Evolutionary conservation across 1,140 invertebrate species (phyloP).

Genomic region (Contarinia nasturtii): DNA sequence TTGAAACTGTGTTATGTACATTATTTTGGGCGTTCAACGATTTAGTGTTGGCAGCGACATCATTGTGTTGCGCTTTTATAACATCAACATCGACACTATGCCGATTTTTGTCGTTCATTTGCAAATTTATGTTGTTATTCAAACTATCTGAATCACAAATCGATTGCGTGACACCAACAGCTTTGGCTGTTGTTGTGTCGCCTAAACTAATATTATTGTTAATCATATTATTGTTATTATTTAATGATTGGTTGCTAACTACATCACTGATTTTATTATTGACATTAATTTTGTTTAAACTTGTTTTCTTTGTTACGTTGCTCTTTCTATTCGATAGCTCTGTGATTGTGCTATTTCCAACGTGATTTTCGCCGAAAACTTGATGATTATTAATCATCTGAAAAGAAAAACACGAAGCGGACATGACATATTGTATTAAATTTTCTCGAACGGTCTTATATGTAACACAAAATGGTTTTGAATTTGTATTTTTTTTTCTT

Average conservation of each 20-base stretch:
- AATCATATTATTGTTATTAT: neutral
- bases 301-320: neutral
- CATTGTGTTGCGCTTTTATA: neutral
- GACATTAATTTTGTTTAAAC: neutral
- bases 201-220: neutral
- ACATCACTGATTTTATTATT: neutral
- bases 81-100: neutral
- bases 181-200: neutral
- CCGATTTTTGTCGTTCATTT: neutral
- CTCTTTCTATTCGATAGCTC: neutral
- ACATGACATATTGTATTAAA: no score
- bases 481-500: no score
- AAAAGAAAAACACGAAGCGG: no score
- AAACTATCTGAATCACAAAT: no score
- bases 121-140: no score
- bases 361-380: neutral
- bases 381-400: neutral
- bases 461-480: no score
- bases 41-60: neutral
- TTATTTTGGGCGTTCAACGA: neutral
- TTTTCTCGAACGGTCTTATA: no score
- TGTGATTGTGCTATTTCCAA: neutral
- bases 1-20: neutral
- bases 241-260: neutral
- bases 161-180: neutral